Conservation (phyloP, 2,113 vertebrate genomes). For the rabbit (Oryctolagus cuniculus) region mOryCun1.1 NC_091437.1:47356001-47356500, state of each 20-base stretch:
- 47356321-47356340: background rate
- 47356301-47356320: background rate
- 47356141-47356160: background rate
- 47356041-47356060: background rate
- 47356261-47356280: background rate
- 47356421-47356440: background rate
- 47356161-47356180: background rate
- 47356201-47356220: background rate
- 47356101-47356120: background rate
- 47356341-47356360: background rate
- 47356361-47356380: too few species aligned
- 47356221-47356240: too few species aligned
- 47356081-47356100: background rate
- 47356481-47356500: background rate
- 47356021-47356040: background rate
- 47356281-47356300: background rate
- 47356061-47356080: background rate
- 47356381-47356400: background rate
- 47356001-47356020: background rate
- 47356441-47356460: background rate
- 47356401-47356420: background rate
- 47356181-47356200: background rate
- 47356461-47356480: too few species aligned
- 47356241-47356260: background rate
- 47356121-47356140: background rate